phyloP scores from a whole-genome alignment of 2,888 invertebrate species.

The Carpatolechia fugitivella region DNA sequence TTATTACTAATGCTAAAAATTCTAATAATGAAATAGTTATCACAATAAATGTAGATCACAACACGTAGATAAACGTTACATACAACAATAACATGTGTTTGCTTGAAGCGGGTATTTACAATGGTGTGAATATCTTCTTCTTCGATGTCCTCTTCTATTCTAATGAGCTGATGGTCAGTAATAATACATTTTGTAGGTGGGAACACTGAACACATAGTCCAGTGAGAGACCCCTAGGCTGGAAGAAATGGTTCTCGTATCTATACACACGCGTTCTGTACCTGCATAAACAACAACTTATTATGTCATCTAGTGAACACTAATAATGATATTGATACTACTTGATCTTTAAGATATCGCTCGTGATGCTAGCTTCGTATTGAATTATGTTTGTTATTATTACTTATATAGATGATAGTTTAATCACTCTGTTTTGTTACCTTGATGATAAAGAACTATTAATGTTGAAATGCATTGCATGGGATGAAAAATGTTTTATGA shows the following conservation, averaged over 20 bases:
- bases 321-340: slow-evolving; percentile 21
- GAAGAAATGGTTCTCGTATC: slow-evolving; percentile 79
- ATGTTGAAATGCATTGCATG: slow-evolving; percentile 24
- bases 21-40: slow-evolving; percentile 49
- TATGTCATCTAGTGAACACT: slow-evolving; percentile 34
- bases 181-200: slow-evolving; percentile 76
- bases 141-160: slow-evolving; percentile 31
- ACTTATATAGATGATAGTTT: slow-evolving; percentile 1
- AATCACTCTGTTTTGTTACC: neutral
- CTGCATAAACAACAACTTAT: slow-evolving; percentile 68
- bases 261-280: slow-evolving; percentile 77
- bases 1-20: neutral
- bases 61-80: slow-evolving; percentile 56
- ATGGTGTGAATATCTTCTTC: slow-evolving; percentile 36
- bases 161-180: slow-evolving; percentile 47
- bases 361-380: neutral
- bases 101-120: slow-evolving; percentile 41
- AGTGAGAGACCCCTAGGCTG: slow-evolving; percentile 69
- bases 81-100: slow-evolving; percentile 50
- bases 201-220: slow-evolving; percentile 76
- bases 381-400: neutral
- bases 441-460: neutral
- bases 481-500: slow-evolving; percentile 34
- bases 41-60: slow-evolving; percentile 69
- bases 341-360: slow-evolving; percentile 12